Base-by-base conservation (phyloP, 2,888 invertebrate species). In the Oscheius myriophilus region DNA sequence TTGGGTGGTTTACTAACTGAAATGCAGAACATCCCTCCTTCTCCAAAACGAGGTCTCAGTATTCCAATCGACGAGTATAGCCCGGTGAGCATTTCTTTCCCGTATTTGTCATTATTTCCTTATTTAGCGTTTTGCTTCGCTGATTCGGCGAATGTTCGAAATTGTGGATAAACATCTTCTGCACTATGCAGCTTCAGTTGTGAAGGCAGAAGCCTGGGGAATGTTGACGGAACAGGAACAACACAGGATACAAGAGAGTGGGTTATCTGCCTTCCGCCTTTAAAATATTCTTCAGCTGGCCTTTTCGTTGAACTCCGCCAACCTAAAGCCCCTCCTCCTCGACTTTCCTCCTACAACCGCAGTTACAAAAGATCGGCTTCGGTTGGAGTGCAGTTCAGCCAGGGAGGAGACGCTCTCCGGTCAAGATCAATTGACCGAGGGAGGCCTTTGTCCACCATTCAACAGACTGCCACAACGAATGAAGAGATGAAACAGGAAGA, bases 121-220 rank as follows among this genome's bases (percentile, higher is more conserved):
- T n/a, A 59, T 82, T 49, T 63, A 85, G 84, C 71, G 82, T 7
- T 85, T 85, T 68, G 45, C 64, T 33, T 53, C 76, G 12, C 69
- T 85, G 61, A 70, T 82, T 9, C 73, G 76, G 23, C 72, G 85
- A 21, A 64, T 85, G 49, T 75, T 69, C 55, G 83, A 85, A 26
- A 90, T 91, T 53, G 90, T 92, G 41, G 92, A 93, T 84, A 91
- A 91, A 74, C 91, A 91, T 82, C 88, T 93, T 54, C 91, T 92
- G 11, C 89, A 91, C 25, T 92, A 92, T 83, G 92, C 92, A 3
- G 85, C 84, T 26, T 82, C 84, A 3, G 87, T 87, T 3, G 84
- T 87, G 18, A 82, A 83, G 52, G 84, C 86, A 26, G 80, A 82
- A 23, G 81, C 82, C 23, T 87, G 87, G 87, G 66, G 71, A 25